Evolutionary conservation across 2,888 invertebrate species (phyloP), one percentile per base, ranked within the genome.

Genomic region (Tinea pellionella): DNA sequence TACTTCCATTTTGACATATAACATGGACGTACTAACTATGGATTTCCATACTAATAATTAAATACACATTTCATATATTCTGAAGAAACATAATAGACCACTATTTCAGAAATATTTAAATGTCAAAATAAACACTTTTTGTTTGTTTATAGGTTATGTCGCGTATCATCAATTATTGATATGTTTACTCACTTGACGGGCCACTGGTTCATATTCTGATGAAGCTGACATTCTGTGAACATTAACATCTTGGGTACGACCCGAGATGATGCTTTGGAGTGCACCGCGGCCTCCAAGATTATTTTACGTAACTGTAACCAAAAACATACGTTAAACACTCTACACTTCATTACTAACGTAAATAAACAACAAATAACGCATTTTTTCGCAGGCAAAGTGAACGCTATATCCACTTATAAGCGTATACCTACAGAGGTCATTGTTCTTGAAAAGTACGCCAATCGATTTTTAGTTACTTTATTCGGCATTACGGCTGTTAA

Each of bases 161-260:
- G n/a, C 6, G 24, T 24, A 6, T 24, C 6, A 37, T 37, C 4
- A 12, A 37, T 37, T 37, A 6, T 2, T 37, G 1, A 2, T 37
- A 37, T 37, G 2, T 9, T 3, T 18, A 53, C 88, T 86, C 65
- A 88, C 88, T 86, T 86, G 84, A 77, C 80, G 87, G 86, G 86
- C 84, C 85, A 78, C 72, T 69, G 85, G 70, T 83, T 87, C 83
- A 74, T 80, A 80, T 75, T 87, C 87, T 80, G 86, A 78, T 79
- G 86, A 73, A 74, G 87, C 77, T 74, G 88, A 88, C 88, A 88
- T 88, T 74, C 82, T 84, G 85, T 80, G 77, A 78, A 80, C 74
- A 85, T 77, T 81, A 77, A 78, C 88, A 88, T 88, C 85, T 88
- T 88, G 87, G 86, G 87, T 78, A 77, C 76, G 82, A 72, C 86